A percentile compares a stretch with the other conserved stretches of the same genome.
Conservation (phyloP, 2,797 vertebrate species). For the Chromobotia macracanthus region DNA sequence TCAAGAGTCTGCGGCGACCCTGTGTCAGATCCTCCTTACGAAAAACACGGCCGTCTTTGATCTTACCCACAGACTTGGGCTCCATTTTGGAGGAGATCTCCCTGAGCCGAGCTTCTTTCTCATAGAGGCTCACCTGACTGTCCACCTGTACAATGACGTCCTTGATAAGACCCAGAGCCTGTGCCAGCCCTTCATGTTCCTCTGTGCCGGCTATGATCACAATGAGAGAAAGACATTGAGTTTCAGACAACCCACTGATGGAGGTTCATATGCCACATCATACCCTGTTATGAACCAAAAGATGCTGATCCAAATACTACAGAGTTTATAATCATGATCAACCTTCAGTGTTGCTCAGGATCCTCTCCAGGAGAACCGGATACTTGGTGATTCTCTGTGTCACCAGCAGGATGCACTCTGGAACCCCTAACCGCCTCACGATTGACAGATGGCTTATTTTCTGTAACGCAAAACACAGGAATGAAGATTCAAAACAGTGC, state of each 20-base stretch:
- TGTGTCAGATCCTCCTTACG: conserved; percentile 85
- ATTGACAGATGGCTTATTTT: conserved; percentile 88
- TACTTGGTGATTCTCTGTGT: conserved; percentile 98
- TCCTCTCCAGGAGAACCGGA: conserved; percentile 90
- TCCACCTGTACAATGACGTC: conserved; percentile 87
- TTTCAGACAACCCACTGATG: conserved; percentile 59
- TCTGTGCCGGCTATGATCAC: conserved; percentile 86
- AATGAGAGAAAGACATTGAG: conserved; percentile 65
- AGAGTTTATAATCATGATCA: neutral
- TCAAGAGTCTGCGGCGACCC: conserved; percentile 77
- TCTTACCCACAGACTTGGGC: conserved; percentile 84
- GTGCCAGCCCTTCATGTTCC: conserved; percentile 84
- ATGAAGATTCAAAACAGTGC: neutral
- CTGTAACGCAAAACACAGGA: conserved; percentile 69
- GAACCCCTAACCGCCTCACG: conserved; percentile 87
- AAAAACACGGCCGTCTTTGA: conserved; percentile 88
- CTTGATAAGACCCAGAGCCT: conserved; percentile 86
- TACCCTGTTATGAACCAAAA: conserved; percentile 72
- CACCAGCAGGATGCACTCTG: conserved; percentile 93
- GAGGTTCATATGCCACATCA: neutral
- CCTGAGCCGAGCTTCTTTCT: conserved; percentile 87
- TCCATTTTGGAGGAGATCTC: conserved; percentile 90
- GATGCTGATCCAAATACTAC: conserved; percentile 85
- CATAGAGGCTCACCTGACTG: conserved; percentile 81
- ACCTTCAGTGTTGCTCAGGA: conserved; percentile 95